These are phyloP conservation scores for Poecilus cupreus DNA, from an alignment of 2,888 invertebrate species.

Conservation along the genomic window DNA sequence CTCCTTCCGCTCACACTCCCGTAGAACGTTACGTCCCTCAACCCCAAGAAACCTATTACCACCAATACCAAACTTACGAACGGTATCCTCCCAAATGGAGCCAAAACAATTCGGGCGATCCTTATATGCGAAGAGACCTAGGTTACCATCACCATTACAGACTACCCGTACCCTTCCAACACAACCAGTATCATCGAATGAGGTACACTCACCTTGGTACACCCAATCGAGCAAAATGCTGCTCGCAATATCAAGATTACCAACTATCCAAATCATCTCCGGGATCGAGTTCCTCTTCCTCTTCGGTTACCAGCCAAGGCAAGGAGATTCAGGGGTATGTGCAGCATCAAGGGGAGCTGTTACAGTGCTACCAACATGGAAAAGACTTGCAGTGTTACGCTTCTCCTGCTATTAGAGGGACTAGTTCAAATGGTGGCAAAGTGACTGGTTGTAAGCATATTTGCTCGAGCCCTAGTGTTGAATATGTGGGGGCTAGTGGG, in stretches of 20 bases:
- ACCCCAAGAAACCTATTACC: conserved; percentile 74
- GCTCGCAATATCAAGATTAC: conserved; percentile 69
- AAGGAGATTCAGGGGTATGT: conserved; percentile 1
- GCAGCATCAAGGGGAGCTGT: conserved; percentile 11
- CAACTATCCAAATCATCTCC: conserved; percentile 72
- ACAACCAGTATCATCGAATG: conserved; percentile 71
- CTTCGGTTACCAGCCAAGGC: conserved; percentile 70
- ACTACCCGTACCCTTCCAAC: conserved; percentile 73
- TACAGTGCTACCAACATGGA: conserved; percentile 62
- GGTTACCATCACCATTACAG: conserved; percentile 77
- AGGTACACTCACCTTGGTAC: conserved; percentile 67
- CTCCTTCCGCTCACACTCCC: conserved; percentile 82
- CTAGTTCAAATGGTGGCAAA: conserved; percentile 59
- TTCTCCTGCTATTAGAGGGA: conserved; percentile 46
- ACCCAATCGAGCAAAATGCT: conserved; percentile 70
- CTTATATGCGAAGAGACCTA: conserved; percentile 77
- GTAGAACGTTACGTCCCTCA: conserved; percentile 83
- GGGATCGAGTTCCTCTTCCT: conserved; percentile 72
- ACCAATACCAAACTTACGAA: conserved; percentile 70
- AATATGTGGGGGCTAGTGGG: conserved; percentile 80
- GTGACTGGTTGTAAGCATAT: conserved; percentile 69
- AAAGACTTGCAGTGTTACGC: background rate
- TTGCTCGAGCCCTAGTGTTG: conserved; percentile 73
- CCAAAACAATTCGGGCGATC: conserved; percentile 72
- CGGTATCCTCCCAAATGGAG: conserved; percentile 68